A percentile compares a stretch with the other conserved stretches of the same genome.
These are phyloP conservation scores for Dasypogon diadema DNA, from an alignment of 2,888 invertebrate species.

Conservation along the genomic window DNA sequence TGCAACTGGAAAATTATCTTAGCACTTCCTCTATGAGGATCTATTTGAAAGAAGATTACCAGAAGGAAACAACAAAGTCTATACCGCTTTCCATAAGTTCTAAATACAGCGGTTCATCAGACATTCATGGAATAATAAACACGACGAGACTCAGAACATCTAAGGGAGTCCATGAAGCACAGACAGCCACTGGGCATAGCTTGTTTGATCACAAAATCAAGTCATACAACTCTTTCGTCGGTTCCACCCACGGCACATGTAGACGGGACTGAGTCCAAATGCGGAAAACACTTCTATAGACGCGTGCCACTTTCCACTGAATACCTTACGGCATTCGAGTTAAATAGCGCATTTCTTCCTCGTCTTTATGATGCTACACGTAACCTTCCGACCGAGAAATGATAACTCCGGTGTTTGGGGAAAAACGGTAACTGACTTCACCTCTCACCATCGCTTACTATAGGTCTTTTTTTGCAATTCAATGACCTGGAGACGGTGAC, in stretches of 20 bases:
- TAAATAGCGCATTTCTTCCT: too few relatives aligned
- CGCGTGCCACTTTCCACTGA: slow-evolving; percentile 27
- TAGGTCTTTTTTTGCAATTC: too few relatives aligned
- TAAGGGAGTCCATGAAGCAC: slow-evolving; percentile 1
- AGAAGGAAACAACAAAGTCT: background rate
- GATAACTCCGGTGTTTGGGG: too few relatives aligned
- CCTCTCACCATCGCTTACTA: too few relatives aligned
- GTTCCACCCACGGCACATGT: background rate
- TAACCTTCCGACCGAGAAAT: too few relatives aligned
- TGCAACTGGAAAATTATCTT: too few relatives aligned
- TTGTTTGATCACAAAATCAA: slow-evolving; percentile 1
- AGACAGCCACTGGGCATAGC: slow-evolving; percentile 2
- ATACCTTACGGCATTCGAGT: slow-evolving; percentile 17
- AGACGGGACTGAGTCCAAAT: background rate
- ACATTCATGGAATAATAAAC: slow-evolving; percentile 42
- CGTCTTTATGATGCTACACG: too few relatives aligned
- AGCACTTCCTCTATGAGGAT: too few relatives aligned
- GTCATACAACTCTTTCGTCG: slow-evolving; percentile 6
- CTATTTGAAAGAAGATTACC: too few relatives aligned
- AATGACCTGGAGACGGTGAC: too few relatives aligned
- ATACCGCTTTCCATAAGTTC: background rate
- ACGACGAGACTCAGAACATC: slow-evolving; percentile 9
- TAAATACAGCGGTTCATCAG: slow-evolving; percentile 13
- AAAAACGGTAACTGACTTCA: too few relatives aligned
- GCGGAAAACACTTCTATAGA: background rate